A percentile compares a stretch with the other conserved stretches of the same genome.
Evolutionary conservation across 2,888 invertebrate genomes (phyloP).

Genomic region (Meta bourneti): DNA sequence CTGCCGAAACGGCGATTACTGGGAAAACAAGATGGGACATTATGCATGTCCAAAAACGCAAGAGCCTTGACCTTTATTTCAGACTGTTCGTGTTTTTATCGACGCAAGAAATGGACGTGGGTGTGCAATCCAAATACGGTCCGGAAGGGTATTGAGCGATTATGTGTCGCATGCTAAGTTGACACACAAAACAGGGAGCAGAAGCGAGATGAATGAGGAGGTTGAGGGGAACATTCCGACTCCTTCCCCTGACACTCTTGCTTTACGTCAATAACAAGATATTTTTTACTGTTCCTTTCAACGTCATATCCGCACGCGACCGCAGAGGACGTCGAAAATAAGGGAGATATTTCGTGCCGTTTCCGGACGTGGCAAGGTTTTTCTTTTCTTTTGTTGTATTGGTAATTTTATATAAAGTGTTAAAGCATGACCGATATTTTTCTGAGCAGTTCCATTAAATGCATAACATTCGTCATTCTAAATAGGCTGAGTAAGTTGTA

Average conservation of each 20-base stretch:
- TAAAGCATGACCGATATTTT: not conserved
- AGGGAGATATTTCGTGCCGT: not conserved
- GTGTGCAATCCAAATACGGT: constrained; percentile 39
- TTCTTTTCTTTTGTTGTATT: not conserved
- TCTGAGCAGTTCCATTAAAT: too few species aligned
- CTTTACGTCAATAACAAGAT: constrained; percentile 34
- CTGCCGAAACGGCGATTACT: too few species aligned
- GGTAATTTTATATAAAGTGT: not conserved
- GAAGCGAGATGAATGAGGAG: not conserved
- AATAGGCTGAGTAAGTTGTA: too few species aligned
- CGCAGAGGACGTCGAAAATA: not conserved
- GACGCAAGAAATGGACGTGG: constrained; percentile 17
- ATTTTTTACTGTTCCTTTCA: not conserved
- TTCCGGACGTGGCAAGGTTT: not conserved
- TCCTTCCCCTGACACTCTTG: constrained; percentile 19
- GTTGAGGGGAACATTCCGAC: not conserved
- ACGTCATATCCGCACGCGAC: constrained; percentile 67
- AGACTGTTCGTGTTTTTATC: constrained; percentile 27
- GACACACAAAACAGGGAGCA: constrained; percentile 2
- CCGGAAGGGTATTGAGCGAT: constrained; percentile 3
- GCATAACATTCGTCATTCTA: too few species aligned
- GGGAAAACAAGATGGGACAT: too few species aligned
- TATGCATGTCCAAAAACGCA: not conserved
- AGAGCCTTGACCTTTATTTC: constrained; percentile 45
- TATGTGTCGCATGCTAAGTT: constrained; percentile 8